Evolutionary conservation across 2,113 vertebrate species (phyloP).

Genomic region (Colinus virginianus): DNA sequence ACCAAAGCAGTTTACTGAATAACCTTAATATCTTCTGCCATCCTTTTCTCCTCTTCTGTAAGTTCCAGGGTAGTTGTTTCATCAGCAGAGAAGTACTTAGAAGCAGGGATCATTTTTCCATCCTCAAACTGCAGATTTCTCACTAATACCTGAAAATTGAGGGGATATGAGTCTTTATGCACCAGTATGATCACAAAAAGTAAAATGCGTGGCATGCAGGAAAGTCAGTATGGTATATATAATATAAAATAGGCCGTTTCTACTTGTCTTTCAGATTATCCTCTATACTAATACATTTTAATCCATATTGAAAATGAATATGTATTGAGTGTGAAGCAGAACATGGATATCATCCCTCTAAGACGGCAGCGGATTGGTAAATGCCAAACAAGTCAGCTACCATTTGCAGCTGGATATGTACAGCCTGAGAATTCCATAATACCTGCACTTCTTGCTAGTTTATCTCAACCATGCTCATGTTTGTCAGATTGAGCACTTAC

Average conservation of each 20-base stretch:
- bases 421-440: background rate
- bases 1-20: background rate
- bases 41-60: constrained; percentile 80
- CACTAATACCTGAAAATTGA: constrained; percentile 77
- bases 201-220: background rate
- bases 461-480: background rate
- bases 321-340: background rate
- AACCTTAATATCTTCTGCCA: constrained; percentile 84
- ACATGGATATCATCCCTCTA: background rate
- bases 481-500: constrained; percentile 74
- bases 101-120: constrained; percentile 87
- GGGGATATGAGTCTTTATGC: background rate
- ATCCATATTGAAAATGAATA: background rate
- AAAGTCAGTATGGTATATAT: background rate
- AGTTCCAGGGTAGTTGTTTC: constrained; percentile 78
- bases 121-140: constrained; percentile 85
- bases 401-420: background rate
- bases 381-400: background rate
- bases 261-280: background rate
- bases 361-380: background rate
- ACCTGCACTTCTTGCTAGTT: background rate
- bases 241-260: background rate
- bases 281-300: background rate
- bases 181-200: background rate
- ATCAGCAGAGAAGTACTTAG: constrained; percentile 82